Evolutionary conservation across 2,888 invertebrate species (phyloP), one percentile per base, ranked within the genome.

Genomic region (Limenitis camilla): DNA sequence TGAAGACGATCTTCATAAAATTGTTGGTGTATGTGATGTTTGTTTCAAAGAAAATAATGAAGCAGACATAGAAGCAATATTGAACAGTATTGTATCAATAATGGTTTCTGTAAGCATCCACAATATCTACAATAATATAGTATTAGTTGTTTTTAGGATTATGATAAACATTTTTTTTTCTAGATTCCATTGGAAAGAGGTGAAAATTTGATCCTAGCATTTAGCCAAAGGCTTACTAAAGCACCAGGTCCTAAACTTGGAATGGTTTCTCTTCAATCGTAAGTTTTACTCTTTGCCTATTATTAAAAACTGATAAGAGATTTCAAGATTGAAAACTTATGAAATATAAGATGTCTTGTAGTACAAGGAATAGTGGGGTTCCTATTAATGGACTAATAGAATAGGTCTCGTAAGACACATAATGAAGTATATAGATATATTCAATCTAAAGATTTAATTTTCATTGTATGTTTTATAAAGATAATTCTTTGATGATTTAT

Each of bases 41-140:
- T 96, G 96, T 76, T 97, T 97, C 83, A 94, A 94, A 69, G 95
- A 95, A 70, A 92, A 93, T 6, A 93, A 92, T 71, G 96, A 96
- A 76, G 75, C 89, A 10, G 97, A 98, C 74, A 93, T 97, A 66
- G 98, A 98, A 89, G 93, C 94, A 65, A 94, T 97, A 49, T 89
- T 99, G 8, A 98, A 98, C 85, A 97, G 98, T 76, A 96, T 99
- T 80, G 97, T 98, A 4, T 98, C 98, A 5, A 94, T 99, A 62
- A 93, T 98, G 91, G 94, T 98, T 55, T 91, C 94, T 65, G 95
- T 94, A 84, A 88, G 85, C 82, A 66, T 27, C n/a, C n/a, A n/a
- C n/a, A n/a, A n/a, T n/a, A n/a, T n/a, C n/a, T n/a, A n/a, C n/a
- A n/a, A n/a, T n/a, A n/a, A n/a, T n/a, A n/a, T n/a, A n/a, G n/a